phyloP scores from a whole-genome alignment of 2,888 invertebrate species.

The Torymus aiolomorphi region DNA sequence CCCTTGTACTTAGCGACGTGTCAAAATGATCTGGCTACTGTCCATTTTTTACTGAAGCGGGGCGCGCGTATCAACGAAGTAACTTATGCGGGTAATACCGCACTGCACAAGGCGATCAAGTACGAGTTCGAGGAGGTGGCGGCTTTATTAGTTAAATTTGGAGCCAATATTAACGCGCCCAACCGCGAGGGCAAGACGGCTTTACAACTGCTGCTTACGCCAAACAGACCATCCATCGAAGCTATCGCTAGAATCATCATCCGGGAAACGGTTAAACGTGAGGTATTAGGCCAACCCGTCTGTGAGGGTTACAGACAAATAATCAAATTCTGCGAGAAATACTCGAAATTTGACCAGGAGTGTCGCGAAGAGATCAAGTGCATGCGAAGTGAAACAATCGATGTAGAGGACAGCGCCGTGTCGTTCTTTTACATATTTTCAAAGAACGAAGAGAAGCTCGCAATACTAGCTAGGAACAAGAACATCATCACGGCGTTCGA shows the following conservation, averaged over 20 bases:
- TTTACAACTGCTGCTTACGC: too few species aligned
- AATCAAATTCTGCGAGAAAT: background rate
- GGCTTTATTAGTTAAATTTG: too few species aligned
- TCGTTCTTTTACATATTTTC: conserved; percentile 11
- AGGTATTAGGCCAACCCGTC: background rate
- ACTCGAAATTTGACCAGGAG: too few species aligned
- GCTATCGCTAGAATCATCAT: background rate
- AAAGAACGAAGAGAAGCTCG: too few species aligned
- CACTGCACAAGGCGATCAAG: too few species aligned
- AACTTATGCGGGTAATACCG: too few species aligned
- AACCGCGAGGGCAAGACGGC: background rate
- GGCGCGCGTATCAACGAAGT: too few species aligned
- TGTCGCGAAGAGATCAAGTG: too few species aligned
- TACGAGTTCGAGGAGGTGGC: too few species aligned
- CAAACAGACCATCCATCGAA: background rate
- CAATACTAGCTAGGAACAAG: background rate
- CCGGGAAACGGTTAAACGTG: background rate
- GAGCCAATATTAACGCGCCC: background rate
- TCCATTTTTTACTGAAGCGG: too few species aligned
- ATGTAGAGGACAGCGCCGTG: background rate
- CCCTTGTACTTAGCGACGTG: too few species aligned
- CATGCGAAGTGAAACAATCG: background rate
- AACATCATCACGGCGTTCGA: background rate
- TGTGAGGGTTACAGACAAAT: background rate
- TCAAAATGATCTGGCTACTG: too few species aligned